Conservation (phyloP, 2,797 vertebrate genomes). For the Brotogeris chrysoptera region DNA sequence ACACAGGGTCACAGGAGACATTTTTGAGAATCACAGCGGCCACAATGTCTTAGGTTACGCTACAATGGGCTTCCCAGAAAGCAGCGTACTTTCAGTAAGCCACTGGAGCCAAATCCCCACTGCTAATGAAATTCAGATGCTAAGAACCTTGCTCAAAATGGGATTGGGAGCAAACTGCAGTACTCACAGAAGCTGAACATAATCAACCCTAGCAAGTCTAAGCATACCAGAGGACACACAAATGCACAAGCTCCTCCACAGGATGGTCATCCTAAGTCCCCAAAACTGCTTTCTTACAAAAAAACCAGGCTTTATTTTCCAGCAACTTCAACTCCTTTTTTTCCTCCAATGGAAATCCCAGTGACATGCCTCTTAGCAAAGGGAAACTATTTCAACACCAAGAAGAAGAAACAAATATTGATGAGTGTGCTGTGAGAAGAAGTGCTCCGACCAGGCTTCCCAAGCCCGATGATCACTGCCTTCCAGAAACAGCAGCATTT, state of each 20-base stretch:
- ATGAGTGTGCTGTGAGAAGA: background rate
- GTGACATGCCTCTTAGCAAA: background rate
- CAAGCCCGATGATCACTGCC: background rate
- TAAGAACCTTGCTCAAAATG: background rate
- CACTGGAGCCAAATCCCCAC: conserved; percentile 5
- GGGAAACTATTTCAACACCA: conserved; percentile 3
- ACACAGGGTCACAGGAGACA: background rate
- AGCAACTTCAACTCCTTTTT: background rate
- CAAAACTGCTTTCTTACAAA: background rate
- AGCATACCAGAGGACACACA: background rate
- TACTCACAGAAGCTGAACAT: background rate
- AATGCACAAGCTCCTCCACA: background rate
- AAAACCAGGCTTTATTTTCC: background rate
- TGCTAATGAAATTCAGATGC: conserved; percentile 52
- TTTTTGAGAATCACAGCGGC: background rate
- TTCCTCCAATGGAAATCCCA: conserved; percentile 2
- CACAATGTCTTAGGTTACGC: background rate
- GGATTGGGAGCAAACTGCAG: background rate
- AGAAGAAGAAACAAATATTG: background rate
- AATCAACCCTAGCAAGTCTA: background rate
- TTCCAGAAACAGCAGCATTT: conserved; percentile 11
- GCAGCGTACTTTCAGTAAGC: background rate
- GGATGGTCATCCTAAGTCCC: background rate
- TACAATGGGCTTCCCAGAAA: conserved; percentile 44
- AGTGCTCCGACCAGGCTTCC: background rate